Evolutionary conservation across 2,797 vertebrate genomes (phyloP).

Genomic region (Typhlichthys subterraneus): DNA sequence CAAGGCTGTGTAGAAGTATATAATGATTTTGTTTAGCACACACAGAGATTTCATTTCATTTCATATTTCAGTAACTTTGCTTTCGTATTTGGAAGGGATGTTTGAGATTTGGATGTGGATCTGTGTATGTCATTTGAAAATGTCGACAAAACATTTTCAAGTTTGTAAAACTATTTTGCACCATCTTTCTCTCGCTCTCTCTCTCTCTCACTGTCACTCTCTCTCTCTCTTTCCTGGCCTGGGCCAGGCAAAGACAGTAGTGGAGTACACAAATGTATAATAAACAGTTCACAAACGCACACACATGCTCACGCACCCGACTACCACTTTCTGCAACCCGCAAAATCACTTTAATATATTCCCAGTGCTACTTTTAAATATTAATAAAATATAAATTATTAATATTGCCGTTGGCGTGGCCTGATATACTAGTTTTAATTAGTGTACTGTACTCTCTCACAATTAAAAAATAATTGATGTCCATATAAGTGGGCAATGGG

Average conservation of each 20-base stretch:
- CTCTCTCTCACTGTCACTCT: slow-evolving; percentile 4
- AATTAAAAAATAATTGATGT: slow-evolving; percentile 99
- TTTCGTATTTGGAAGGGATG: not conserved
- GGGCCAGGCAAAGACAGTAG: slow-evolving; percentile 58
- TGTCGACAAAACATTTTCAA: not conserved
- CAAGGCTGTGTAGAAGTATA: too few species aligned
- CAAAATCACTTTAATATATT: slow-evolving; percentile 99
- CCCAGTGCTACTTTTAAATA: slow-evolving; percentile 99
- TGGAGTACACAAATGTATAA: slow-evolving; percentile 74
- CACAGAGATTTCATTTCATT: not conserved
- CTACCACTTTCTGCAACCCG: slow-evolving; percentile 88
- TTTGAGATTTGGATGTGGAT: not conserved
- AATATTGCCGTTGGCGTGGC: slow-evolving; percentile 99
- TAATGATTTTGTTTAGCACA: too few species aligned
- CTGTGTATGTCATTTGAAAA: not conserved
- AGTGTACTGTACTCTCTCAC: slow-evolving; percentile 99
- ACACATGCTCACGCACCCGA: slow-evolving; percentile 3
- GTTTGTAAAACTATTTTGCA: slow-evolving; percentile 15
- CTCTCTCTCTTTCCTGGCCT: slow-evolving; percentile 28
- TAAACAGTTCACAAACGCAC: slow-evolving; percentile 61
- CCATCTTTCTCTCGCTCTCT: slow-evolving; percentile 22
- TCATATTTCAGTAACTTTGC: not conserved
- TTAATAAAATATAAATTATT: slow-evolving; percentile 99
- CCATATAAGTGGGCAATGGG: slow-evolving; percentile 86
- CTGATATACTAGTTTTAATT: slow-evolving; percentile 99